phyloP scores from a whole-genome alignment of 2,113 vertebrate genomes.

The Piaya cayana region DNA sequence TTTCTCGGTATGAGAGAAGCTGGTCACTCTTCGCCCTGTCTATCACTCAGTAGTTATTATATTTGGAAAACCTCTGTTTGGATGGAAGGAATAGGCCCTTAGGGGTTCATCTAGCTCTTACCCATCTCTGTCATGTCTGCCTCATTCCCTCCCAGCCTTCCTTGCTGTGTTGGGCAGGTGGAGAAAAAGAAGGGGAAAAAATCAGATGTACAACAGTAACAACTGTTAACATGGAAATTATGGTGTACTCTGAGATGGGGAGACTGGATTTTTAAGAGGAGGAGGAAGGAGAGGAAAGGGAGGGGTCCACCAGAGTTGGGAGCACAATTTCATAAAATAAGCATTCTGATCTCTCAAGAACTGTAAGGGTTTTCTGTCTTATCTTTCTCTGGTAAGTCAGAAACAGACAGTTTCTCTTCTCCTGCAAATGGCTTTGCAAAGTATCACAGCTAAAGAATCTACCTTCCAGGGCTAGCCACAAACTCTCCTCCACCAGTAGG shows the following conservation, averaged over 20 bases:
- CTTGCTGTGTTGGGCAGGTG: neutral
- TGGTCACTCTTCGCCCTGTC: neutral
- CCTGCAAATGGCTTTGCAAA: neutral
- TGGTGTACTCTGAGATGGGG: slow-evolving; percentile 26
- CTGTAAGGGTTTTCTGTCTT: neutral
- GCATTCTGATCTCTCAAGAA: slow-evolving; percentile 33
- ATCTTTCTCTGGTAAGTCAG: neutral
- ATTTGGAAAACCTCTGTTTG: neutral
- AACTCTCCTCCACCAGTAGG: neutral
- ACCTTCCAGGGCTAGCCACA: neutral
- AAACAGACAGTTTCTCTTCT: neutral
- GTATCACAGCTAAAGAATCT: neutral
- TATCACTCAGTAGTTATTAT: neutral
- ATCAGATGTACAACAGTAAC: neutral
- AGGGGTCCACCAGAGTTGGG: slow-evolving; percentile 26
- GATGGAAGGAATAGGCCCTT: neutral
- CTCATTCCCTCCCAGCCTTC: neutral
- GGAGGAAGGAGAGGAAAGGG: slow-evolving; percentile 8
- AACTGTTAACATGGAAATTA: slow-evolving; percentile 69
- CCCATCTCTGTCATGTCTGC: neutral
- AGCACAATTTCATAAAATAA: slow-evolving; percentile 66
- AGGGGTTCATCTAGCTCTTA: neutral
- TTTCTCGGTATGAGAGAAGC: neutral
- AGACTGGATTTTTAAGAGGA: slow-evolving; percentile 49
- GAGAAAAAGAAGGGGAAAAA: neutral